A percentile compares a stretch with the other conserved stretches of the same genome.
Evolutionary conservation across 2,888 invertebrate species (phyloP).

Genomic region (Cerastis leucographa): DNA sequence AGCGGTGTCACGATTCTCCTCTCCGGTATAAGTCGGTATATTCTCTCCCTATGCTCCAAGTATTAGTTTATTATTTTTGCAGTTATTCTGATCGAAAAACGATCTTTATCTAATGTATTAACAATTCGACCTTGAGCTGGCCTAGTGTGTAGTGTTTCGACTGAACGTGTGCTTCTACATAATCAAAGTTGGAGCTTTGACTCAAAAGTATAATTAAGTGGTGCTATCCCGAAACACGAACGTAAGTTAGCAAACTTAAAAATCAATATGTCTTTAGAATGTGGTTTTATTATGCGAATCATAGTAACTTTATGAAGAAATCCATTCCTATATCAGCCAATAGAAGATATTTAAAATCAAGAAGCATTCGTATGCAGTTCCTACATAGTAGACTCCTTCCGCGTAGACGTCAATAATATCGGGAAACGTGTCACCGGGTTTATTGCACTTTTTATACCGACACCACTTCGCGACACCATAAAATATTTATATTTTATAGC

Average conservation of each 20-base stretch:
- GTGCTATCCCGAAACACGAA: not conserved
- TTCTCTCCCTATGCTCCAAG: not conserved
- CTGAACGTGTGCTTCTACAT: no score
- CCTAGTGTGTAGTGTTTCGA: no score
- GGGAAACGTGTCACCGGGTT: conserved; percentile 59
- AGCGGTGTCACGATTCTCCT: not conserved
- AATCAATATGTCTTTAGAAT: not conserved
- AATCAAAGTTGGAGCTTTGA: not conserved
- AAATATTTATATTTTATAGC: conserved; percentile 75
- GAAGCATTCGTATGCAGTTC: conserved; percentile 25
- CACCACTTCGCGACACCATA: conserved; percentile 65
- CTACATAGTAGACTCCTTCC: conserved; percentile 18
- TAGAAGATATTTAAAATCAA: not conserved
- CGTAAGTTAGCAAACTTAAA: not conserved
- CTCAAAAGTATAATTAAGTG: not conserved
- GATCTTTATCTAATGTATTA: not conserved
- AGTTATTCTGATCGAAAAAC: not conserved
- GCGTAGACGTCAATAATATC: conserved; percentile 40
- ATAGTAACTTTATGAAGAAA: not conserved
- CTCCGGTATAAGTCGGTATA: not conserved
- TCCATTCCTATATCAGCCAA: not conserved
- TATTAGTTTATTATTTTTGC: not conserved
- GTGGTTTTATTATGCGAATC: not conserved
- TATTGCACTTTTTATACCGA: conserved; percentile 62
- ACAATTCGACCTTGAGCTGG: not conserved